Base-by-base conservation (phyloP, 2,888 invertebrate species). In the Mythimna loreyi region DNA sequence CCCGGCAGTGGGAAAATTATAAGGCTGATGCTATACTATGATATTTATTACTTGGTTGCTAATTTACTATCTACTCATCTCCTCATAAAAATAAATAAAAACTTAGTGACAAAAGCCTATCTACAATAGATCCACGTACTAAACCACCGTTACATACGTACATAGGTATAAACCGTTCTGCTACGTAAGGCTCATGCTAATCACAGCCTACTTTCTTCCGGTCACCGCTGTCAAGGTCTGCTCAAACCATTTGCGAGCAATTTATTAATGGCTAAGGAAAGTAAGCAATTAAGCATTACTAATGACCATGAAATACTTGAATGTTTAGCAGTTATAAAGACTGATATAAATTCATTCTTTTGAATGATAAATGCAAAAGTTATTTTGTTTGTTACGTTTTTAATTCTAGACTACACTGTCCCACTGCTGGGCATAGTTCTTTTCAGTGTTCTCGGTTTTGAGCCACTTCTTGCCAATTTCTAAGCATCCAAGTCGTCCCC, bases 181-280 rank as follows among this genome's bases (percentile, higher is more conserved):
- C 68, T 75, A 83, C 85, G 78, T 82, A 75, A 80, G 75, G 76
- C 79, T 78, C 85, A 91, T 90, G 88, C 81, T 89, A 89, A 89
- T 87, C 73, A 47, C 72, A 87, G 68, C 79, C 88, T 82, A 88
- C 89, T 91, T 91, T 91, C 89, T 89, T 89, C 86, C 86, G 85
- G 81, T 84, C 84, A 73, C 76, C 65, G 49, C 75, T 85, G 82
- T 87, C 90, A 88, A 88, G 88, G 89, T 81, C 84, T 81, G 65
- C 61, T 58, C 47, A 78, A 74, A 73, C 72, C 19, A 71, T 58
- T 83, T 43, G 53, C 47, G 56, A 40, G n/a, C 57, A 63, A 71
- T 67, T 78, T 62, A 67, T 45, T 78, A 67, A 72, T 66, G 33
- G n/a, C n/a, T 66, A 81, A 83, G 67, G 81, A 83, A 81, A 83